Base-by-base conservation (phyloP, 2,113 vertebrate species). In the Triplophysa dalaica region DNA sequence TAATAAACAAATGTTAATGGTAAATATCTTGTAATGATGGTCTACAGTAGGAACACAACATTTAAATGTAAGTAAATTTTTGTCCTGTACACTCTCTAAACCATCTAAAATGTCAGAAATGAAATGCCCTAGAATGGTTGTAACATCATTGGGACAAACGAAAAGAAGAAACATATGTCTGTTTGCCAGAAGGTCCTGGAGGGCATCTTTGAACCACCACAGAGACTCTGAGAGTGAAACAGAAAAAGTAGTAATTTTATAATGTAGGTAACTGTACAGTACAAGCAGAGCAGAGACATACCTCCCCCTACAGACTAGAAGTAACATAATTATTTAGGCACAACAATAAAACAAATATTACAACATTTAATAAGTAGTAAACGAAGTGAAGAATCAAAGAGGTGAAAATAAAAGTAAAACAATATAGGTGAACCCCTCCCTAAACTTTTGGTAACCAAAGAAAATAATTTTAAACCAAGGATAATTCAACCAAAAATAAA, bases 241-340 rank as follows among this genome's bases (percentile, higher is more conserved):
- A 29, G 3, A 3, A 41, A 75, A 62, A 10, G 11, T 24, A 45
- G 5, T 62, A 1, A 21, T 58, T 8, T 58, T n/a, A 58, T 21
- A 58, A 58, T 82, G 14, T 62, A 52, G 61, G 6, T 56, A 43
- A 22, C 63, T 41, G 12, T 45, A 21, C 26, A 29, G 12, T 45
- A 21, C 26, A 29, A 22, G 26, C 43, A 80, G 26, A 52, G 68
- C 10, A 80, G 58, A 80, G 45, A 54, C 26, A 17, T 60, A 33
- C 41, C 29, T 29, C 70, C 68, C 77, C 56, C 58, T 80, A 13
- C 78, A 76, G 62, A 54, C 19, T n/a, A 64, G 41, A 79, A 13
- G 43, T 12, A 33, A 52, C 43, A 76, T 43, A 11, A 45, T 10
- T 45, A 45, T 45, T 45, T 38, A 38, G 33, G 33, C 6, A 3